phyloP scores from a whole-genome alignment of 2,797 vertebrate species.

The Cuculus canorus region DNA sequence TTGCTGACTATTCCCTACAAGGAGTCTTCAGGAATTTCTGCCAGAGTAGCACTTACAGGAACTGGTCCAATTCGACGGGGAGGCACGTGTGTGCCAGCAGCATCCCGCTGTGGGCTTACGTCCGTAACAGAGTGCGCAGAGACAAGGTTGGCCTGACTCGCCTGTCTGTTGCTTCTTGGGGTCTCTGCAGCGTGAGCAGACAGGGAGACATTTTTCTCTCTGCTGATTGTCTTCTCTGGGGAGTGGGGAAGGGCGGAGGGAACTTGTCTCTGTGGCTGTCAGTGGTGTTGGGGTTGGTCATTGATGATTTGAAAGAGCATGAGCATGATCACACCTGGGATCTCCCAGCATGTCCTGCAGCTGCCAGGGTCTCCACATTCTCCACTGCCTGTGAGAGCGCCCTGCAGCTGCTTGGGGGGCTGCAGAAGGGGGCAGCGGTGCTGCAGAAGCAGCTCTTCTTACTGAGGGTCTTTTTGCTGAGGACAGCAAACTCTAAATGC shows the following conservation, averaged over 20 bases:
- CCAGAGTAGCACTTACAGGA: conserved; percentile 19
- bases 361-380: neutral
- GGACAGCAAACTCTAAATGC: neutral
- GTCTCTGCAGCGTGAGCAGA: neutral
- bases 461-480: neutral
- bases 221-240: neutral
- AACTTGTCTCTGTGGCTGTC: neutral
- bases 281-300: neutral
- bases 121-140: conserved; percentile 36
- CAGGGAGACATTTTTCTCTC: neutral
- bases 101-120: conserved; percentile 38
- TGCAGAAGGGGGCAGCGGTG: neutral
- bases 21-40: conserved; percentile 61
- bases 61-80: neutral
- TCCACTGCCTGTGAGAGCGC: neutral
- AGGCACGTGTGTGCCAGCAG: neutral
- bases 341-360: neutral
- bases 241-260: accelerated
- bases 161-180: neutral
- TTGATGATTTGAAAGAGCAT: neutral
- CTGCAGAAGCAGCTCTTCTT: neutral
- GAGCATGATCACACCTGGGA: neutral
- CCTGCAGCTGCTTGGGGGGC: neutral
- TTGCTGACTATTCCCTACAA: conserved; percentile 21
- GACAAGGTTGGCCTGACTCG: conserved; percentile 66